Evolutionary conservation across 2,888 invertebrate genomes (phyloP), one percentile per base, ranked within the genome.

Genomic region (Polyploca ridens): DNA sequence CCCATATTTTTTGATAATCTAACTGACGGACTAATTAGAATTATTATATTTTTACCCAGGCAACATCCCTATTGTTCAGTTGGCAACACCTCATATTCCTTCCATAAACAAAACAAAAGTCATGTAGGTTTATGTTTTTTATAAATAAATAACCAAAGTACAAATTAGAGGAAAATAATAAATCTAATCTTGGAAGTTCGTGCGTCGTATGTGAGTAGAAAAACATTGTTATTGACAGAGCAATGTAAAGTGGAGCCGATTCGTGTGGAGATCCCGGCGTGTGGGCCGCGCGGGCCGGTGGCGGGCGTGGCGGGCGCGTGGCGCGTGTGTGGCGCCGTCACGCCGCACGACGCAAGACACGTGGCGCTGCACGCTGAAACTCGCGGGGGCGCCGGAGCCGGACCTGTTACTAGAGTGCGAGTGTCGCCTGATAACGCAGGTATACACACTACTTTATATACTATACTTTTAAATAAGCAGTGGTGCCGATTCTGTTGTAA

Each of bases 281-380:
- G 67, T 1, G 93, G 91, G 0, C 79, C 82, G 1, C 77, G 75
- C 8, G 60, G 68, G 0, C 64, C 73, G 1, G 72, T 76, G 3
- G 64, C 46, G 7, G 82, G 69, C 1, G 77, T 67, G 41, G 89
- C 77, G 58, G 77, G 86, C 0, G 82, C 89, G 58, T 94, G 94
- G 94, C 87, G 89, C 19, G 92, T 90, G 67, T 94, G 93, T 74
- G 94, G 94, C 5, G 71, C 76, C 5, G 88, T 93, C 59, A 64
- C 80, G 10, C 89, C 86, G 66, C 75, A 63, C 13, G 13, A 19
- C 13, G 27, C 67, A 49, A 66, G 79, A 85, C 13, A 67, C 75
- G 65, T 16, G 10, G 16, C 16, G 16, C 54, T 60, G 16, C 16
- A 19, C 0, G 70, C 82, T 35, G 27, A 64, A 0, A 49, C 44